phyloP scores from a whole-genome alignment of 2,113 vertebrate genomes.

The Bettongia penicillata region DNA sequence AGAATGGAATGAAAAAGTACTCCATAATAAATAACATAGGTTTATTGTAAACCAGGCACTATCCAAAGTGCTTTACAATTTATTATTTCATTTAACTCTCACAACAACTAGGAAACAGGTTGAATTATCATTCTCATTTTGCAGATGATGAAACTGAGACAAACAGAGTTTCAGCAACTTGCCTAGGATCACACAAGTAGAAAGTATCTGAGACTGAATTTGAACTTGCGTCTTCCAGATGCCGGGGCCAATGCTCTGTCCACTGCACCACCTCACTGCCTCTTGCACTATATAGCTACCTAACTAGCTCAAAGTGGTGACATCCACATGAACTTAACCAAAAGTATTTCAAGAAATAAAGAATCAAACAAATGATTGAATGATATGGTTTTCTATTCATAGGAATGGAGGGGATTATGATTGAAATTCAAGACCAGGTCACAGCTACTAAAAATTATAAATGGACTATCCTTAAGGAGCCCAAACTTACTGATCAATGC shows the following conservation, averaged over 20 bases:
- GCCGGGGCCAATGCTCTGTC: not conserved
- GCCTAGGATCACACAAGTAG: not conserved
- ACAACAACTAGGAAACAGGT: not conserved
- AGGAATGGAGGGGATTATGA: not conserved
- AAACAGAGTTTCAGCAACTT: not conserved
- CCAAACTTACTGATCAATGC: not conserved
- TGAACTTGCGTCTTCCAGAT: not conserved
- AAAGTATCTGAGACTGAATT: not conserved
- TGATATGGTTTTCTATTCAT: not conserved
- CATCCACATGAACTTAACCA: not conserved
- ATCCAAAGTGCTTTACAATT: not conserved
- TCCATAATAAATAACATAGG: no score
- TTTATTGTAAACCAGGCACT: not conserved
- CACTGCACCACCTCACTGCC: not conserved
- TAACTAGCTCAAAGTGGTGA: not conserved
- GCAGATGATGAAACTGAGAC: not conserved
- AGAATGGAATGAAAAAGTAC: not conserved
- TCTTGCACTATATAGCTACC: no score
- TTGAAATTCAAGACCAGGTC: not conserved
- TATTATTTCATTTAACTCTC: not conserved
- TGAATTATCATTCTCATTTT: not conserved
- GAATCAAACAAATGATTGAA: not conserved
- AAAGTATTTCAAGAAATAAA: not conserved
- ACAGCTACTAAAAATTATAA: not conserved
- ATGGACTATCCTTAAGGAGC: not conserved